Base-by-base conservation (phyloP, 2,113 vertebrate species). In the Peromyscus polionotus region DNA sequence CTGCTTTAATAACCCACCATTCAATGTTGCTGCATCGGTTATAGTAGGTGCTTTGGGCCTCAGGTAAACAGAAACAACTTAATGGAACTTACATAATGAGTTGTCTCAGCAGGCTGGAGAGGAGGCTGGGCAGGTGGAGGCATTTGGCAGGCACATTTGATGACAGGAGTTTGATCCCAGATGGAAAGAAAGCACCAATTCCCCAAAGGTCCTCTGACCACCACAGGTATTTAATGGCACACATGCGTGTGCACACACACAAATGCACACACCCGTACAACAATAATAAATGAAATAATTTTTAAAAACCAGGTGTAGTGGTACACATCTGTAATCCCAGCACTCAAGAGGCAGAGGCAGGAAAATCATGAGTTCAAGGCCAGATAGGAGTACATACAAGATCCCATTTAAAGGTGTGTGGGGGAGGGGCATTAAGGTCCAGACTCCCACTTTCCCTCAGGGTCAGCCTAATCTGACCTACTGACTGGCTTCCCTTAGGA, bases 1-100 rank as follows among this genome's bases (percentile, higher is more conserved):
- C 7, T 36, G 33, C 4, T 91, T 91, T 85, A 79, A 91, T 11
- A 39, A 68, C 7, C 17, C 79, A 36, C 48, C 67, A 39, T 33
- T 88, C 36, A 26, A 33, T 28, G 67, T n/a, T 36, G 67, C 1
- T 63, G 9, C 39, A 17, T 84, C 54, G 88, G 20, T 72, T 90
- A 90, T 13, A 59, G 31, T 33, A 57, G 28, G 1, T 84, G 45
- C 28, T 88, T 95, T 39, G 54, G 65, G 17, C 24, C 48, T 12
- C 63, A 91, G 39, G 9, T 76, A 65, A 87, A 76, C 59, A 93
- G 73, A 90, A 76, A 85, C 45, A 51, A 89, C 20, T 24, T 51
- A 59, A 54, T 36, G 4, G 24, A 68, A 39, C 16, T 83, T 81
- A 80, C 70, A 36, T 42, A 85, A 57, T 39, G 65, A 83, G 7